Base-by-base conservation (phyloP, 2,113 vertebrate species). In the Cricetomys ansorgei region DNA sequence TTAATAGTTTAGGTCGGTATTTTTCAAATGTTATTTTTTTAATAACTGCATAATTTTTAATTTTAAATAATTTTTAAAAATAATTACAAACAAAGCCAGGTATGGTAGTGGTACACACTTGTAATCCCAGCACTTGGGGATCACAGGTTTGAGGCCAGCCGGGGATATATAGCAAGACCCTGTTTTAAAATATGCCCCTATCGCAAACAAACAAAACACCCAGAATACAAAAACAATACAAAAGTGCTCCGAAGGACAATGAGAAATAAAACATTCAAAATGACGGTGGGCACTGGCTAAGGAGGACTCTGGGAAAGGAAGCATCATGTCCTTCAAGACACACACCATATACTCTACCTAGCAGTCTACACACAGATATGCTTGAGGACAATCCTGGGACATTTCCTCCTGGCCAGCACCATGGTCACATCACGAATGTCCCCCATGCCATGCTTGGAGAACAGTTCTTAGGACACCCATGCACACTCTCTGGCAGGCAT, bases 1-100 rank as follows among this genome's bases (percentile, higher is more conserved):
- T 94, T 95, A 80, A 96, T 37, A 92, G 88, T 13, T 94, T 94
- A 92, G 76, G 72, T 92, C 89, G 91, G 16, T 48, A 86, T 92
- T 88, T 91, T 89, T 57, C 40, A 87, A 94, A 76, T 83, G 65
- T 37, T 84, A 89, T 70, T 95, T 34, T 94, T 64, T 77, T 94
- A 94, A 94, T 9, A 79, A 80, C 48, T 75, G 16, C 19, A 84
- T 84, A 84, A 64, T 31, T 83, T 83, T 83, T 62, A 43, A 62
- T 31, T 84, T 62, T 84, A 64, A 84, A 84, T 83, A 83, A 73
- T 73, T 73, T n/a, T 94, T 64, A 76, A 5, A 88, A 94, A 92
- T 9, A 80, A 76, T 62, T 76, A 73, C 29, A 90, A 91, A 79
- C 75, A 79, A 79, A 91, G 34, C 75, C 70, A 67, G 45, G 45